phyloP scores from a whole-genome alignment of 2,797 vertebrate genomes.

The Orientallactaga sibirica region DNA sequence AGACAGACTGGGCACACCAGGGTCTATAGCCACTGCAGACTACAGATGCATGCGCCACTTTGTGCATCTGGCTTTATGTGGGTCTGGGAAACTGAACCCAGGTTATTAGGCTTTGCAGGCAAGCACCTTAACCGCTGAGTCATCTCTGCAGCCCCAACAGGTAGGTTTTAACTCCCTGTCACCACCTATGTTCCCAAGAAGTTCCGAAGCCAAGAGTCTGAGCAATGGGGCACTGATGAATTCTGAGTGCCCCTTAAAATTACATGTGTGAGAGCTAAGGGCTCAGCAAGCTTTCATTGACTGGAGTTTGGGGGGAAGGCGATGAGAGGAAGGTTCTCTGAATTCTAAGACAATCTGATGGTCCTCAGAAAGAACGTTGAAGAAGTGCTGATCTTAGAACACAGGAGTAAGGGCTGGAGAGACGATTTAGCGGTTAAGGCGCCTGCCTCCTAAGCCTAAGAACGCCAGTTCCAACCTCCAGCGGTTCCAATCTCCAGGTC shows the following conservation, averaged over 20 bases:
- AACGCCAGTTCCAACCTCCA: too few relatives aligned
- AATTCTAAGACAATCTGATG: not conserved
- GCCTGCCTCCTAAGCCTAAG: too few relatives aligned
- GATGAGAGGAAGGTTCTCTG: conserved; percentile 1
- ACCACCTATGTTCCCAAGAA: not conserved
- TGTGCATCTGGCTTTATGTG: too few relatives aligned
- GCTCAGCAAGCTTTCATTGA: not conserved
- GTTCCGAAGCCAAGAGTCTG: too few relatives aligned
- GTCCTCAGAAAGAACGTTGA: not conserved
- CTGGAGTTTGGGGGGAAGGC: not conserved
- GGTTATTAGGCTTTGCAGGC: too few relatives aligned
- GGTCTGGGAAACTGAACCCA: too few relatives aligned
- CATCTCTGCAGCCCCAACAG: not conserved
- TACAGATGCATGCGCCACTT: too few relatives aligned
- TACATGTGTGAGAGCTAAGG: not conserved
- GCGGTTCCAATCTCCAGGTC: too few relatives aligned
- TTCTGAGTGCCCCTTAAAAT: not conserved
- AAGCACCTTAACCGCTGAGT: too few relatives aligned
- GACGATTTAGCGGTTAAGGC: too few relatives aligned
- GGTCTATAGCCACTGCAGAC: too few relatives aligned
- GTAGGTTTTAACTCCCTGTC: not conserved
- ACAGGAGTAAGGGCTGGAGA: not conserved
- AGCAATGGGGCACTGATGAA: not conserved
- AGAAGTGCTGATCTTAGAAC: conserved; percentile 41
- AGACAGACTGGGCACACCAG: too few relatives aligned